These are phyloP conservation scores for Pogonocichla stellata DNA, from an alignment of 2,113 vertebrate genomes.

Conservation along the genomic window DNA sequence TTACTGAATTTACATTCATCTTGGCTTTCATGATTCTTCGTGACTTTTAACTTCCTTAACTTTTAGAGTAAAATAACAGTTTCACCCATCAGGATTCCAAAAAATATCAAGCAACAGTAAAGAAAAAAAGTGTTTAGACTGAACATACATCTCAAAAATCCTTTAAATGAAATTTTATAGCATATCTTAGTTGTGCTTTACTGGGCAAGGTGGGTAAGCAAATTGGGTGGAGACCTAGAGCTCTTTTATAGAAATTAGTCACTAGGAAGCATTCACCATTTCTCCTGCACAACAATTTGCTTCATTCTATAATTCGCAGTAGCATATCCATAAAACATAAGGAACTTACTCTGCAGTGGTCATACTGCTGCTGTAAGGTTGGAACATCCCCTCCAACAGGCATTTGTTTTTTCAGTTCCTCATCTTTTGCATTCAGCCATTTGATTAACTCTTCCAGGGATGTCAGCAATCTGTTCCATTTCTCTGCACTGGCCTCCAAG, in stretches of 20 bases:
- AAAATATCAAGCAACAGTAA: neutral
- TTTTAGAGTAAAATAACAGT: neutral
- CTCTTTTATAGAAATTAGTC: neutral
- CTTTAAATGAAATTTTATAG: neutral
- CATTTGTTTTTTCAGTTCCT: slow-evolving; percentile 94
- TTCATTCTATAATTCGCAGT: neutral
- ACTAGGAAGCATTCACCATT: neutral
- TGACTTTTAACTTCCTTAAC: neutral
- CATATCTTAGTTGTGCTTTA: neutral
- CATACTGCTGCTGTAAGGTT: slow-evolving; percentile 90
- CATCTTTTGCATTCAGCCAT: slow-evolving; percentile 94
- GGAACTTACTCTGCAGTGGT: slow-evolving; percentile 86
- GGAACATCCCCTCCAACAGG: slow-evolving; percentile 93
- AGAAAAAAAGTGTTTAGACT: neutral
- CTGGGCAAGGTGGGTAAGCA: neutral
- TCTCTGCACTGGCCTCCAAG: slow-evolving; percentile 93
- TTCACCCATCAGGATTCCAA: neutral
- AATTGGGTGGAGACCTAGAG: neutral
- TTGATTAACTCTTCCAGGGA: slow-evolving; percentile 91
- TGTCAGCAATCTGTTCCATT: slow-evolving; percentile 88
- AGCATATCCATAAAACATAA: neutral
- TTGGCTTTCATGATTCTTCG: neutral
- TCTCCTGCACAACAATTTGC: neutral
- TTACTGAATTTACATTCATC: neutral
- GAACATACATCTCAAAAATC: neutral